A percentile compares a stretch with the other conserved stretches of the same genome.
These are phyloP conservation scores for Microctonus hyperodae DNA, from an alignment of 2,888 invertebrate genomes.

Conservation along the genomic window DNA sequence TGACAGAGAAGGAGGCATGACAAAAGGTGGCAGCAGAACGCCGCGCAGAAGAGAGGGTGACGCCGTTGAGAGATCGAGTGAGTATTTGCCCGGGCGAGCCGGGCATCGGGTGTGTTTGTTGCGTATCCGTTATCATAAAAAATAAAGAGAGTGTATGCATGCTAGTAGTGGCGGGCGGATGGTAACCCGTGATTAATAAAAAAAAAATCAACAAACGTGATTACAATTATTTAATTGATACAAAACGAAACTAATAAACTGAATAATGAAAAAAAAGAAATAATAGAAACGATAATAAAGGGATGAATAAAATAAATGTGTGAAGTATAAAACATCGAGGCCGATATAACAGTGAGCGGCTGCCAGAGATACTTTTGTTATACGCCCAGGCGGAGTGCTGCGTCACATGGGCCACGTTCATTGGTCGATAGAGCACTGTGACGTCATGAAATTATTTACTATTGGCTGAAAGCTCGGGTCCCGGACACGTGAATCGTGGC, in stretches of 20 bases:
- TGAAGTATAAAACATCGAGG: slow-evolving; percentile 12
- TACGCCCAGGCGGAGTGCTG: slow-evolving; percentile 59
- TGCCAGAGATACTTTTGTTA: slow-evolving; percentile 38
- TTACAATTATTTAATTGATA: too few relatives aligned
- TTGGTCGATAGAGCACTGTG: slow-evolving; percentile 65
- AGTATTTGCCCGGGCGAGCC: slow-evolving; percentile 60
- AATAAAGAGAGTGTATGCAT: slow-evolving; percentile 42
- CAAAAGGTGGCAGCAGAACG: slow-evolving; percentile 59
- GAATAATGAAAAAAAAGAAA: too few relatives aligned
- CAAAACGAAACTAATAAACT: too few relatives aligned
- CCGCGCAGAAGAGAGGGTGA: slow-evolving; percentile 57
- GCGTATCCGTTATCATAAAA: slow-evolving; percentile 31
- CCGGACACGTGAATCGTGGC: slow-evolving; percentile 65
- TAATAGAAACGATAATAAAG: too few relatives aligned
- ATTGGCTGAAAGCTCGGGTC: slow-evolving; percentile 60
- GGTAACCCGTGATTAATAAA: slow-evolving; percentile 44
- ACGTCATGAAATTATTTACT: slow-evolving; percentile 57
- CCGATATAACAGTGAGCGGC: slow-evolving; percentile 23
- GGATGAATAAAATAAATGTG: slow-evolving; percentile 1
- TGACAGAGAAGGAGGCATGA: slow-evolving; percentile 62
- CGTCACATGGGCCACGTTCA: slow-evolving; percentile 64
- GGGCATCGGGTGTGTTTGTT: slow-evolving; percentile 54
- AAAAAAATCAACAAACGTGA: too few relatives aligned
- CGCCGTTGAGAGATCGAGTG: slow-evolving; percentile 56
- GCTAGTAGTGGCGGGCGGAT: slow-evolving; percentile 44